phyloP scores from a whole-genome alignment of 2,113 vertebrate genomes.

The Bos taurus region DNA sequence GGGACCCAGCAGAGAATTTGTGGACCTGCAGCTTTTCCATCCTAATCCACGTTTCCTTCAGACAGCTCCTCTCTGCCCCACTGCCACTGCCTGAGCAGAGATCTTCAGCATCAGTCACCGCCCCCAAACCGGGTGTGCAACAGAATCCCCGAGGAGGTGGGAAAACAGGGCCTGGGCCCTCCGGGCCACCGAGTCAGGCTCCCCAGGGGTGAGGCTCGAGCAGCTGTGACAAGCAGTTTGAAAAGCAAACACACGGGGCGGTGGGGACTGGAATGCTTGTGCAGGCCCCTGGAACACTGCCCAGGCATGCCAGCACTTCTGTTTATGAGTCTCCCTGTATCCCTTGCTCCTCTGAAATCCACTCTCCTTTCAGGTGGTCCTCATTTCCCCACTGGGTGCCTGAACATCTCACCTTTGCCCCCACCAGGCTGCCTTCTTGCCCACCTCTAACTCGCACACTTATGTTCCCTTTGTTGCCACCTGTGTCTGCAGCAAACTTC shows the following conservation, averaged over 20 bases:
- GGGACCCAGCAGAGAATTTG: background rate
- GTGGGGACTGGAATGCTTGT: no score
- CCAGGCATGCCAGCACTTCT: background rate
- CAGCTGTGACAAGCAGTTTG: background rate
- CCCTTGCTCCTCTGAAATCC: background rate
- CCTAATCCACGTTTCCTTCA: background rate
- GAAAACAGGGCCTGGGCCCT: background rate
- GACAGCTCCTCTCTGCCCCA: background rate
- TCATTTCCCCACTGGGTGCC: background rate
- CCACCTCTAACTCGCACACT: background rate
- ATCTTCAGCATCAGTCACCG: background rate
- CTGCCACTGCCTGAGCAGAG: background rate
- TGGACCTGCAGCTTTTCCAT: no score
- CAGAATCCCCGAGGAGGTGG: background rate
- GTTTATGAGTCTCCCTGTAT: background rate
- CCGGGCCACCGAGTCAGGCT: background rate
- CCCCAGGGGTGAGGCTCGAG: no score
- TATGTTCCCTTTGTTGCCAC: background rate
- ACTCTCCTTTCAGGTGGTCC: background rate
- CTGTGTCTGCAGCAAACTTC: background rate
- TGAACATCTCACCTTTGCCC: background rate
- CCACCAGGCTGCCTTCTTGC: background rate
- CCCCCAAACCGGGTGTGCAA: background rate
- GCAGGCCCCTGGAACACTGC: background rate
- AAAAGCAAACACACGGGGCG: background rate